phyloP scores from a whole-genome alignment of 2,113 vertebrate genomes.

The Mystacornis crossleyi region DNA sequence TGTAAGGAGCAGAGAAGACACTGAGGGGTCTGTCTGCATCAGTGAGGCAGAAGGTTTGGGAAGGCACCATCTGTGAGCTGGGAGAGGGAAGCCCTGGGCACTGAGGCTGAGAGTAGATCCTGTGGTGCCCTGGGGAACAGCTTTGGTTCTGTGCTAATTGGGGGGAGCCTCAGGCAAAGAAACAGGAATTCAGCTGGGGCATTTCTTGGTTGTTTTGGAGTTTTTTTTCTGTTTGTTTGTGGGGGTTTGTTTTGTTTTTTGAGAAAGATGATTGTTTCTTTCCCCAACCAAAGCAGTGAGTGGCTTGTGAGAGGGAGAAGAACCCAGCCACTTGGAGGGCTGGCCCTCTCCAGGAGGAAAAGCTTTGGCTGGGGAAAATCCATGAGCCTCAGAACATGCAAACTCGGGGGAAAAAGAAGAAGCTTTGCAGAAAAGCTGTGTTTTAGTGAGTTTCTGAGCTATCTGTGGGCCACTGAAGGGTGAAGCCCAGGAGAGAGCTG shows the following conservation, averaged over 20 bases:
- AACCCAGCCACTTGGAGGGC: neutral
- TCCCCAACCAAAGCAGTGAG: neutral
- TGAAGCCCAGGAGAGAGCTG: neutral
- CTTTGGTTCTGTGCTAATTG: neutral
- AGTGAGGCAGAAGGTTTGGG: constrained; percentile 15
- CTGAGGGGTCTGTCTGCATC: neutral
- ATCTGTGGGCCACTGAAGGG: neutral
- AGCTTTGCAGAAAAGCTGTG: neutral
- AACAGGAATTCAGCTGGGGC: neutral
- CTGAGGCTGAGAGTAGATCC: neutral
- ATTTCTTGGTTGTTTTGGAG: neutral
- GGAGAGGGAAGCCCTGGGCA: neutral
- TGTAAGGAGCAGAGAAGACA: neutral
- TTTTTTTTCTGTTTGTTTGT: neutral
- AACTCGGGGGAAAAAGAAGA: neutral
- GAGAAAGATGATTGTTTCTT: neutral
- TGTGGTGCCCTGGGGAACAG: neutral
- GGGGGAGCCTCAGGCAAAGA: neutral
- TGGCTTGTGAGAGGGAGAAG: neutral
- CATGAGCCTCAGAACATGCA: neutral
- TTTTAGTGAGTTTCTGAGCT: neutral
- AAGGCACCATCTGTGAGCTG: constrained; percentile 12
- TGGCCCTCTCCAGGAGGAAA: neutral
- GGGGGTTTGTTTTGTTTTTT: neutral
- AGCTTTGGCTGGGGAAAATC: neutral